A percentile compares a stretch with the other conserved stretches of the same genome.
Conservation (phyloP, 37 sponge, comb jelly and placozoan species). For the Amphimedon queenslandica region DNA sequence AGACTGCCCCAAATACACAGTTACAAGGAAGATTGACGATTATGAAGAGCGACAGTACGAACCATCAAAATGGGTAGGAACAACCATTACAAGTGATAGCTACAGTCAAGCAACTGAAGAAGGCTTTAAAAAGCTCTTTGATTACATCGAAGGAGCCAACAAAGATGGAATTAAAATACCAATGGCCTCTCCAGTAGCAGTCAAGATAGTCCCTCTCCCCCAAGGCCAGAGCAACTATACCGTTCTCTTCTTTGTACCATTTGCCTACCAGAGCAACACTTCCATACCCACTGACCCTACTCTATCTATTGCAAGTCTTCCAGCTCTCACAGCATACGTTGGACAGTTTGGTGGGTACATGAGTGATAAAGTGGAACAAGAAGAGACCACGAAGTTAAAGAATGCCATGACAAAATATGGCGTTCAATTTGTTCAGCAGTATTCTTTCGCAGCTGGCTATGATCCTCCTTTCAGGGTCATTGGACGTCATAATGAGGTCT, state of each 20-base stretch:
- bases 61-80: slow-evolving; percentile 31
- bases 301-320: slow-evolving; percentile 3
- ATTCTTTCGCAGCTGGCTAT: slow-evolving; percentile 13
- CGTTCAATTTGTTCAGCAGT: slow-evolving; percentile 3
- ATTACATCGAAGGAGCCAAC: slow-evolving; percentile 24
- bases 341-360: slow-evolving; percentile 4
- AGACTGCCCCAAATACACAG: slow-evolving; percentile 13
- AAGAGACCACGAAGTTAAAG: neutral
- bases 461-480: slow-evolving; percentile 28
- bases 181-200: slow-evolving; percentile 22
- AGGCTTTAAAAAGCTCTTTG: slow-evolving; percentile 6
- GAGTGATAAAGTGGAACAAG: neutral
- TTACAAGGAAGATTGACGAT: neutral
- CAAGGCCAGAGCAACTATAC: slow-evolving; percentile 9
- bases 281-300: slow-evolving; percentile 17
- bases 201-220: slow-evolving; percentile 8
- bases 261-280: slow-evolving; percentile 16
- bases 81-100: neutral
- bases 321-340: slow-evolving; percentile 20
- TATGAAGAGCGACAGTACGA: slow-evolving; percentile 18
- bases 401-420: neutral
- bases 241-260: slow-evolving; percentile 21
- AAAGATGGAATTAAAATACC: slow-evolving; percentile 14
- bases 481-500: slow-evolving; percentile 31
- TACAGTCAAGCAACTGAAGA: slow-evolving; percentile 2